Conservation (phyloP, 2,113 vertebrate genomes). For the Hystrix cristata region DNA sequence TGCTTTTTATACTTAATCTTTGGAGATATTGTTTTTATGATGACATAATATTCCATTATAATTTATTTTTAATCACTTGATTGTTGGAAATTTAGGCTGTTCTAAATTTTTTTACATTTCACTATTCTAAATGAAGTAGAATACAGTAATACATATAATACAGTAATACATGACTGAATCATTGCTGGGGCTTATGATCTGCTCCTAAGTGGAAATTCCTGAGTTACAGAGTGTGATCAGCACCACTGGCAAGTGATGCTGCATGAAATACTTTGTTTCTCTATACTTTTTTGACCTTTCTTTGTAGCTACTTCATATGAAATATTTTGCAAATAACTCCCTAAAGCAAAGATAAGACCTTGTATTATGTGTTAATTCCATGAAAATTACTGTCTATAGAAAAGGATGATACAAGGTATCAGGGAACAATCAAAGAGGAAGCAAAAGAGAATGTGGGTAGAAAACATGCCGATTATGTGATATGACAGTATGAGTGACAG, state of each 20-base stretch:
- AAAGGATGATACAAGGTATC: slow-evolving; percentile 25
- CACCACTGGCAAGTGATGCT: not conserved
- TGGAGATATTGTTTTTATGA: slow-evolving; percentile 18
- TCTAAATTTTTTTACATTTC: not conserved
- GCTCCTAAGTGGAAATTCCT: not conserved
- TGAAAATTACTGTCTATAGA: slow-evolving; percentile 62
- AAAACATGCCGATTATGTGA: not conserved
- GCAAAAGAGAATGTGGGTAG: not conserved
- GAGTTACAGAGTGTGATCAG: not conserved
- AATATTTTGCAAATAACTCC: slow-evolving; percentile 62
- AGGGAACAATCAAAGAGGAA: slow-evolving; percentile 40
- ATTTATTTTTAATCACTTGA: slow-evolving; percentile 21
- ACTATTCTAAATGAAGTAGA: not conserved
- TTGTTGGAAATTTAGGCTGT: not conserved
- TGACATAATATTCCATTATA: not conserved
- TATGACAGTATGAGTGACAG: not conserved
- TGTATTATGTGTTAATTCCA: slow-evolving; percentile 55
- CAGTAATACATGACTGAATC: not conserved
- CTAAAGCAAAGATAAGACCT: slow-evolving; percentile 56
- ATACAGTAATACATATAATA: too few relatives aligned
- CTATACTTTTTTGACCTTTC: slow-evolving; percentile 24
- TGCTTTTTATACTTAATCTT: not conserved
- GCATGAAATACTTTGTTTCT: not conserved
- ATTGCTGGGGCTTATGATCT: not conserved
- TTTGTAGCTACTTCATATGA: slow-evolving; percentile 58